These are phyloP conservation scores for Muscicapa adusta DNA, from an alignment of 2,113 vertebrate species.

Conservation along the genomic window DNA sequence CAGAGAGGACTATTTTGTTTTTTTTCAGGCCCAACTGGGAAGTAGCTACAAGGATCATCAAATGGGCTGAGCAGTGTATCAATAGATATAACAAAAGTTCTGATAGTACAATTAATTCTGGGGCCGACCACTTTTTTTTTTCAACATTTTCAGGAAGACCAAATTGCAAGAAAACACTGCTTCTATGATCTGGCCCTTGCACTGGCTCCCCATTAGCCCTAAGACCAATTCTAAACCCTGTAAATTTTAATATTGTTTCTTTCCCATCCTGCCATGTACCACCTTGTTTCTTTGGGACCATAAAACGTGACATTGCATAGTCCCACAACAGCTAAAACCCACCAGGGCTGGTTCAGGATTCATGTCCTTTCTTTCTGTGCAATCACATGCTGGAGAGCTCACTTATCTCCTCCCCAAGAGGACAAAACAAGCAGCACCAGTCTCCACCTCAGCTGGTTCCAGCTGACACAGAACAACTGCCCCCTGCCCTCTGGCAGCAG, in stretches of 20 bases:
- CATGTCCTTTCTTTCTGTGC: background rate
- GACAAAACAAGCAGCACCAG: background rate
- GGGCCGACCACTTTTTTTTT: background rate
- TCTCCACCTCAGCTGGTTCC: background rate
- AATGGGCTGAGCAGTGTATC: accelerated
- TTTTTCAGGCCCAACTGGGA: background rate
- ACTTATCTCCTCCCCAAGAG: background rate
- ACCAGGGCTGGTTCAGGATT: background rate
- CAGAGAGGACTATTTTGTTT: background rate
- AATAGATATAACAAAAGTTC: background rate
- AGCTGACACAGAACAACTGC: background rate
- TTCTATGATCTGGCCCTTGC: background rate
- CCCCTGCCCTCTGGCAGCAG: background rate
- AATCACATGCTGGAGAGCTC: background rate
- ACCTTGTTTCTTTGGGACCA: background rate
- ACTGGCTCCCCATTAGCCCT: background rate
- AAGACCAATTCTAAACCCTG: background rate
- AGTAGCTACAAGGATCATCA: background rate
- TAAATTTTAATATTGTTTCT: background rate
- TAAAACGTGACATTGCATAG: background rate
- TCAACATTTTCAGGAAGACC: background rate
- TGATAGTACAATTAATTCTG: background rate
- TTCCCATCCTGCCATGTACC: background rate
- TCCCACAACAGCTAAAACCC: background rate
- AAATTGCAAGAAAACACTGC: background rate